Base-by-base conservation (phyloP, 2,888 invertebrate species). In the Agriotes lineatus region DNA sequence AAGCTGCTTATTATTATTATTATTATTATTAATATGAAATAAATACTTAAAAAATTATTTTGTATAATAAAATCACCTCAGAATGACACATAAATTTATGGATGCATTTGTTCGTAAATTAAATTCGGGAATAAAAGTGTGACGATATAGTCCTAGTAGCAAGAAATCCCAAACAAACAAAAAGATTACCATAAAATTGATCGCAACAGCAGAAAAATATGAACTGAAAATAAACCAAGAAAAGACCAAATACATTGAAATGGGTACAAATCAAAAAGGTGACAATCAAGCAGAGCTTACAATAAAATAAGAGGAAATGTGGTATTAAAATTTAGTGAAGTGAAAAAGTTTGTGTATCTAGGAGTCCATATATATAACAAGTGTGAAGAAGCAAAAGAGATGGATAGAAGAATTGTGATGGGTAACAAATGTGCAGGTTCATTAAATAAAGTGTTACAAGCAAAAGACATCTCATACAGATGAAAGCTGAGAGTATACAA, bases 401-500 rank as follows among this genome's bases (percentile, higher is more conserved):
- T 37, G 37, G 37, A 37, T n/a, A 37, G 37, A 10, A 37, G 9
- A 37, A 37, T 37, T 6, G 37, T 37, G 37, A 37, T 37, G n/a
- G 37, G 37, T 37, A 37, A 37, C n/a, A 37, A 37, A n/a, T 37
- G 37, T n/a, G n/a, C 37, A n/a, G 37, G 37, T 3, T 37, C 37
- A 9, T n/a, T 37, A 37, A 37, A 37, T 37, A 37, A 37, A 10
- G n/a, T 37, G 37, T 10, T 37, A n/a, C 5, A 37, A 37, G 5
- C 37, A 12, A 45, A 45, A 20, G 12, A 19, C 7, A 9, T 45
- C 12, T 45, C 45, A 7, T 20, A 9, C 6, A 45, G 12, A 3
- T 16, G 25, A n/a, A 52, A 52, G 14, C 54, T 52, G 10, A 3
- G 54, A 3, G 9, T 30, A n/a, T 52, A 52, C n/a, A 52, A 16